Evolutionary conservation across 2,797 vertebrate genomes (phyloP), one percentile per base, ranked within the genome.

Genomic region (Nothura maculosa): DNA sequence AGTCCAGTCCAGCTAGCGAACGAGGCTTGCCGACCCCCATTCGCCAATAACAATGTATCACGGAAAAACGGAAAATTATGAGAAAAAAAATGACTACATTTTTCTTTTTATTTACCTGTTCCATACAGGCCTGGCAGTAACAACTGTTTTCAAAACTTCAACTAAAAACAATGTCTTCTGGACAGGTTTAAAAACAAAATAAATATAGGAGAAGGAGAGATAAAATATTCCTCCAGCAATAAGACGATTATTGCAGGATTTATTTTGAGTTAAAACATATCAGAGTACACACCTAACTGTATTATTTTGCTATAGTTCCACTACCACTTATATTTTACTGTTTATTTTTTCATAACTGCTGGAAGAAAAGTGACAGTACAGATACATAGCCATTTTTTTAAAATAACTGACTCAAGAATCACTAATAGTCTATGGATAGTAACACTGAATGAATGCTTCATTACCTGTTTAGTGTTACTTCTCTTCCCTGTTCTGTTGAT

Each of bases 231-330:
- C 12, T 85, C 27, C 30, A 78, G 17, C 16, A 78, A 67, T 4
- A 52, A 42, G 76, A 76, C 60, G 19, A 84, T 76, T 88, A 15
- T 75, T 72, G 12, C 19, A 79, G 38, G 27, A 81, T 68, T 79
- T 85, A 28, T 60, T 81, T 89, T 88, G 76, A 69, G 45, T 32
- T 79, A 32, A 86, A 80, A 47, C 19, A 15, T 48, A 14, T 69
- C 32, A 2, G 1, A 10, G 16, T 87, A 58, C 10, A 24, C 54
- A 45, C 0, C 0, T 52, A 43, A 5, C 16, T 89, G n/a, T 57
- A 43, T 64, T 82, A 77, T 27, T 85, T 68, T 47, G 60, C 68
- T 73, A 10, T 79, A 67, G 48, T 93, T 90, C 68, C 68, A 32
- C 28, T 83, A 28, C 10, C 79, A 7, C 7, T 66, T 85, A 45